Conservation (phyloP, 2,888 invertebrate species). For the Drosophila algonquin region DNA sequence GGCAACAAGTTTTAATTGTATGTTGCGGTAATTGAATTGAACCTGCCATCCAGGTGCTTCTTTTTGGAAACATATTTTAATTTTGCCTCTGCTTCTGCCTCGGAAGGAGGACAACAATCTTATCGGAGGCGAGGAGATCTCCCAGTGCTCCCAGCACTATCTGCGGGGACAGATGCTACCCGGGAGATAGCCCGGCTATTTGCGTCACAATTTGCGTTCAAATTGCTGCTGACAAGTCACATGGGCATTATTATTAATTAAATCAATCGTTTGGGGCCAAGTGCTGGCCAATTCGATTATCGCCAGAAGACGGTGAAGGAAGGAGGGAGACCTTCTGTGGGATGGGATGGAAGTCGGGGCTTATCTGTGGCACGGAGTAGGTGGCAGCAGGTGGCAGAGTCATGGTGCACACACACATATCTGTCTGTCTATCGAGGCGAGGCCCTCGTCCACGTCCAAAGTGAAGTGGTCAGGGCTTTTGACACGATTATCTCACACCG, state of each 20-base stretch:
- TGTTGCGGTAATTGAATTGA: conserved; percentile 80
- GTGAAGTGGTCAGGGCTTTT: conserved; percentile 50
- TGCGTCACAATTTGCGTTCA: conserved; percentile 58
- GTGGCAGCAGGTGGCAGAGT: not conserved
- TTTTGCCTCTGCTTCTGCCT: conserved; percentile 35
- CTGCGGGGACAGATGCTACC: conserved; percentile 50
- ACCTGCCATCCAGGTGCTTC: conserved; percentile 26
- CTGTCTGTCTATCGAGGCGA: conserved; percentile 17
- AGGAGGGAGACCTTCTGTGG: not conserved
- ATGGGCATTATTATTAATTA: conserved; percentile 76
- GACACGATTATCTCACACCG: conserved; percentile 64
- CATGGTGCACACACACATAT: conserved; percentile 15
- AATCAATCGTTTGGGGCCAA: conserved; percentile 58
- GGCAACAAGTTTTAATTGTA: conserved; percentile 76
- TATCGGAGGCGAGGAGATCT: conserved; percentile 17
- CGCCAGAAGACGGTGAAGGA: conserved; percentile 14
- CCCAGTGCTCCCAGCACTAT: not conserved
- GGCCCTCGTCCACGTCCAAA: conserved; percentile 40
- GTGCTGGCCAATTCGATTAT: conserved; percentile 41
- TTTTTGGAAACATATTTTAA: conserved; percentile 66
- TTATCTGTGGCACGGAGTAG: conserved; percentile 16
- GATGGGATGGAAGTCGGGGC: not conserved
- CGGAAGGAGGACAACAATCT: conserved; percentile 10
- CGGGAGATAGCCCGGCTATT: conserved; percentile 54
- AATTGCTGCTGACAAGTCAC: conserved; percentile 68